These are phyloP conservation scores for Diprion similis DNA, from an alignment of 1,140 invertebrate genomes.

Conservation along the genomic window DNA sequence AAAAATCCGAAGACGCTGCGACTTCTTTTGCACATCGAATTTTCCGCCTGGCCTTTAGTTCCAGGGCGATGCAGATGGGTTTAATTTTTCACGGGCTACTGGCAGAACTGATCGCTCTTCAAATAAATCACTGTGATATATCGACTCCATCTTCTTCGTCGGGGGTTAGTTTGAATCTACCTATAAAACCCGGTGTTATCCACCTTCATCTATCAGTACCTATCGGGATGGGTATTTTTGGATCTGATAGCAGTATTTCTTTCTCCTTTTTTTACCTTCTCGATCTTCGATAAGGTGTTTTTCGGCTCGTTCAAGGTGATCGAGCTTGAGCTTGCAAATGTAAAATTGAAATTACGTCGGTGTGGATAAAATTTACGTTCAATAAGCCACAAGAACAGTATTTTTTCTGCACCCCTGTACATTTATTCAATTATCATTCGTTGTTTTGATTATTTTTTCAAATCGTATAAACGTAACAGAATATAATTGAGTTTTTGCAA, in stretches of 20 bases:
- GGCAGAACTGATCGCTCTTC: conserved; percentile 21
- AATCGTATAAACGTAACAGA: too few relatives aligned
- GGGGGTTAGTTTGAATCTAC: not conserved
- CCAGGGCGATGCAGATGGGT: not conserved
- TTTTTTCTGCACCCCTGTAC: not conserved
- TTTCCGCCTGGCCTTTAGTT: too few relatives aligned
- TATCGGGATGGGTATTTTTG: not conserved
- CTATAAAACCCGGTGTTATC: not conserved
- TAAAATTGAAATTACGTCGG: too few relatives aligned
- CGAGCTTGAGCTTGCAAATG: too few relatives aligned
- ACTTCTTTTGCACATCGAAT: too few relatives aligned
- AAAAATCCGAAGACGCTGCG: too few relatives aligned
- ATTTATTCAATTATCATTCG: not conserved
- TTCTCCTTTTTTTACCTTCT: conserved; percentile 13
- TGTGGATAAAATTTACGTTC: too few relatives aligned
- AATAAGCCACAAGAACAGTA: too few relatives aligned
- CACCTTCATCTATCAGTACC: conserved; percentile 3
- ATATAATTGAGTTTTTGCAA: too few relatives aligned
- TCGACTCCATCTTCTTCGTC: conserved; percentile 20
- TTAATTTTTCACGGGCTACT: conserved; percentile 24
- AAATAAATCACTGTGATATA: conserved; percentile 24
- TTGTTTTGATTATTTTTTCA: too few relatives aligned
- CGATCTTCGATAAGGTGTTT: not conserved
- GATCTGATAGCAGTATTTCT: conserved; percentile 1
- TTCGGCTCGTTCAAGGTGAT: too few relatives aligned